phyloP scores from a whole-genome alignment of 1,140 invertebrate genomes.

The Batillaria attramentaria region DNA sequence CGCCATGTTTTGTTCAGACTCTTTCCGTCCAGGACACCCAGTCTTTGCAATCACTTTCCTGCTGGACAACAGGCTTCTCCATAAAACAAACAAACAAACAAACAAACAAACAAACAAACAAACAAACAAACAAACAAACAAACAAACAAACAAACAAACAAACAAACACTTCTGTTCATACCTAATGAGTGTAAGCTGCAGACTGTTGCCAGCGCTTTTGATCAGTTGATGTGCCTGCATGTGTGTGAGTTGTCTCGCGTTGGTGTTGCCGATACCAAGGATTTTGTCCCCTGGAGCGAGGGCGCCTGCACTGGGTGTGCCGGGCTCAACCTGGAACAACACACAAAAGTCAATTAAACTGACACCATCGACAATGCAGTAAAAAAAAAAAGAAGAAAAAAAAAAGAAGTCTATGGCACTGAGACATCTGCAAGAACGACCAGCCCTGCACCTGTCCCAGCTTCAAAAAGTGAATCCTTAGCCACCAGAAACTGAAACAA shows the following conservation, averaged over 20 bases:
- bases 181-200: conserved; percentile 56
- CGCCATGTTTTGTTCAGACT: no score
- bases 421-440: no score
- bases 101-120: not conserved
- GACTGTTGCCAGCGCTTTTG: conserved; percentile 50
- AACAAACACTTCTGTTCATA: conserved; percentile 23
- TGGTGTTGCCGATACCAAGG: conserved; percentile 48
- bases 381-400: not conserved
- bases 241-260: conserved; percentile 53
- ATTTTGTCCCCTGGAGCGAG: conserved; percentile 54
- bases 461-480: no score
- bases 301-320: conserved; percentile 44
- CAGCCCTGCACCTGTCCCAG: no score
- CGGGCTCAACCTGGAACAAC: conserved; percentile 50
- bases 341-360: no score
- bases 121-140: not conserved
- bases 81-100: conserved; percentile 2
- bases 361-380: no score
- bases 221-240: conserved; percentile 61
- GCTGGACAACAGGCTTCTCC: no score
- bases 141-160: not conserved
- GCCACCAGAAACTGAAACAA: no score
- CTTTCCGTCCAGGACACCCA: no score
- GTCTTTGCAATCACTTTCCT: no score
- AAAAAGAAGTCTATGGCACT: not conserved